phyloP scores from a whole-genome alignment of 2,797 vertebrate genomes.

The Sternarchorhynchus goeldii region DNA sequence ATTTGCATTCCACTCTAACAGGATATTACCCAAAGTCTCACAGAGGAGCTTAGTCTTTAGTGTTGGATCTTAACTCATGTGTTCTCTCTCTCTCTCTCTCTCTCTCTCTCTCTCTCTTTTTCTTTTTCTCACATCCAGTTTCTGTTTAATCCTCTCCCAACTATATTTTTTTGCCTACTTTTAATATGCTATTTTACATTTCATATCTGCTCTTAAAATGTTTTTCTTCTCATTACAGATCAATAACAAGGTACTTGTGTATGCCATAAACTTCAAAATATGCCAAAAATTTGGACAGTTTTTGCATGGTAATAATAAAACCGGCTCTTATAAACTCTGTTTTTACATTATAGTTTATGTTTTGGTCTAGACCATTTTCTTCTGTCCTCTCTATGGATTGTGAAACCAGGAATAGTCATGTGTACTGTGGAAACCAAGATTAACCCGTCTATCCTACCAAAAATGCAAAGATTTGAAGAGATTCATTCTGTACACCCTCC shows the following conservation, averaged over 20 bases:
- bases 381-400: neutral
- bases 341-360: no score
- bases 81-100: slow-evolving; percentile 9
- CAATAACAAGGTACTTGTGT: neutral
- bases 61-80: slow-evolving; percentile 56
- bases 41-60: slow-evolving; percentile 67
- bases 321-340: neutral
- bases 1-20: slow-evolving; percentile 76
- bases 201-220: neutral
- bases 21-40: slow-evolving; percentile 73
- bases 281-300: no score
- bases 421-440: neutral
- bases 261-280: neutral
- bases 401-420: neutral
- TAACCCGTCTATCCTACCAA: slow-evolving; percentile 24
- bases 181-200: neutral
- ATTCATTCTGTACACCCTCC: slow-evolving; percentile 42
- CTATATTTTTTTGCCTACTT: no score
- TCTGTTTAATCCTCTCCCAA: neutral
- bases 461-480: slow-evolving; percentile 38
- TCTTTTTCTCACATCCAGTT: neutral
- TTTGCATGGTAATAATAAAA: no score
- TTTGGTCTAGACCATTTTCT: neutral
- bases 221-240: neutral
- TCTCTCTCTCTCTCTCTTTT: no score